phyloP scores from a whole-genome alignment of 2,888 invertebrate species.

The Phyto melanocephala region DNA sequence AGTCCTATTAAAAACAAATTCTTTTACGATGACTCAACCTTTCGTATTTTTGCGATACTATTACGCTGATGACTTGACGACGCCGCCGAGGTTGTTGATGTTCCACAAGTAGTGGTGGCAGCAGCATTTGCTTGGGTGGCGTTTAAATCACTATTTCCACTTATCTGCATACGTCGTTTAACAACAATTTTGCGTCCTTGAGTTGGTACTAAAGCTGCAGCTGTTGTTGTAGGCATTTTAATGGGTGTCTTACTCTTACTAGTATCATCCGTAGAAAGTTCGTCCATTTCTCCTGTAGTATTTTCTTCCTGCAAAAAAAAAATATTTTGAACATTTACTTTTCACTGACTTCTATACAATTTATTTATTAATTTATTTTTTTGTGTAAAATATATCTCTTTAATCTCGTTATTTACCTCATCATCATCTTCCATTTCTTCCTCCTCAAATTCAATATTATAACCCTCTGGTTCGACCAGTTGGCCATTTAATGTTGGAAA shows the following conservation, averaged over 20 bases:
- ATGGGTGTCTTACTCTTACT: conserved; percentile 67
- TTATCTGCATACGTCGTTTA: conserved; percentile 73
- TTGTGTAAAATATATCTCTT: too few species aligned
- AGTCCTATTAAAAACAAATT: neutral
- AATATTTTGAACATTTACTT: too few species aligned
- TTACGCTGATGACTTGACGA: conserved; percentile 39
- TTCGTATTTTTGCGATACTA: conserved; percentile 70
- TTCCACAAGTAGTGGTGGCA: conserved; percentile 37
- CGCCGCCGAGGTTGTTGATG: conserved; percentile 29
- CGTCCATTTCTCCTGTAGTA: conserved; percentile 69
- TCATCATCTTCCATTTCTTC: conserved; percentile 81
- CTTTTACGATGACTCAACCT: conserved; percentile 68
- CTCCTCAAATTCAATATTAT: conserved; percentile 80
- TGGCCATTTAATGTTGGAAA: conserved; percentile 89
- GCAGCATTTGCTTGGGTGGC: conserved; percentile 55
- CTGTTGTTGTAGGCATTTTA: conserved; percentile 58
- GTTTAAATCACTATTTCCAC: conserved; percentile 54
- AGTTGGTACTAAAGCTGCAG: conserved; percentile 68
- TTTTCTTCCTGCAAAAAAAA: conserved; percentile 69
- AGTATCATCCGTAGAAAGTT: conserved; percentile 70
- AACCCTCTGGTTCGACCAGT: conserved; percentile 82
- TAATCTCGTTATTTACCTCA: conserved; percentile 70
- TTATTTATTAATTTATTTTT: too few species aligned
- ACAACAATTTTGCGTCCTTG: conserved; percentile 72
- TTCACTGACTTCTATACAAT: too few species aligned